Evolutionary conservation across 2,888 invertebrate species (phyloP).

Genomic region (Steinernema hermaphroditum): DNA sequence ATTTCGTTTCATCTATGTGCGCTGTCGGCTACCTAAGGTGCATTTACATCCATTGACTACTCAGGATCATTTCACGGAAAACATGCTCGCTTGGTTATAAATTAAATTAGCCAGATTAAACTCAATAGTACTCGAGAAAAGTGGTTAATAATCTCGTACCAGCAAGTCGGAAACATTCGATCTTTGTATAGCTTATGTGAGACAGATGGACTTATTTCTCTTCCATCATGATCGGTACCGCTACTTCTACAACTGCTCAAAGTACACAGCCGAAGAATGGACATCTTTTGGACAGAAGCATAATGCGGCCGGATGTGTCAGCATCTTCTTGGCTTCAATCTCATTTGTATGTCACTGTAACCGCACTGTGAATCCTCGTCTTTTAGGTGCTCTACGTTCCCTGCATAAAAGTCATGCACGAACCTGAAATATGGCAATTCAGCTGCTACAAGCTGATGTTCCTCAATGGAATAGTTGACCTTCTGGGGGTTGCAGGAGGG

Average conservation of each 20-base stretch:
- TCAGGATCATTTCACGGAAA: too few species aligned
- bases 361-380: neutral
- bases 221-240: conserved; percentile 15
- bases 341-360: neutral
- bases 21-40: too few species aligned
- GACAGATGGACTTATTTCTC: conserved; percentile 17
- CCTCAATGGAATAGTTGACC: conserved; percentile 37
- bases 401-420: neutral
- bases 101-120: too few species aligned
- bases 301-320: neutral
- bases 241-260: conserved; percentile 27
- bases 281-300: neutral
- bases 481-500: conserved; percentile 29
- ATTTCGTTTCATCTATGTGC: too few species aligned
- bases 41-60: too few species aligned
- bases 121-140: too few species aligned
- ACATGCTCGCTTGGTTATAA: too few species aligned
- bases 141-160: too few species aligned
- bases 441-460: conserved; percentile 41
- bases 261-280: conserved; percentile 28
- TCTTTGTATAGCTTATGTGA: too few species aligned
- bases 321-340: neutral
- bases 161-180: too few species aligned
- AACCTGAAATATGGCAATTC: neutral
- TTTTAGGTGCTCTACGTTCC: conserved; percentile 9